Evolutionary conservation across 2,113 vertebrate genomes (phyloP).

Genomic region (Copsychus sechellarum): DNA sequence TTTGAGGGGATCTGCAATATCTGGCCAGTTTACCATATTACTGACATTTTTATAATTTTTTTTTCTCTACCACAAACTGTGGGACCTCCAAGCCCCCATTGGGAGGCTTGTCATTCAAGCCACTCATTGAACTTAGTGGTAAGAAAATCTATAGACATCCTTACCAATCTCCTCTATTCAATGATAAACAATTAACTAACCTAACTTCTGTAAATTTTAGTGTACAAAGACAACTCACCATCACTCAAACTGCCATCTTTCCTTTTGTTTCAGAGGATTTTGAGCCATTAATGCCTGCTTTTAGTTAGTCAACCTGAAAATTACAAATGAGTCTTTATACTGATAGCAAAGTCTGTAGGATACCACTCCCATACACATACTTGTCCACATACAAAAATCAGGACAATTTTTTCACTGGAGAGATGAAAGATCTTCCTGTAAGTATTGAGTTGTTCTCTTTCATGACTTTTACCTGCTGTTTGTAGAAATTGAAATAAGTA

Average conservation of each 20-base stretch:
- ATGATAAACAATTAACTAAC: neutral
- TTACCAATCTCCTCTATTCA: neutral
- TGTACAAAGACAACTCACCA: neutral
- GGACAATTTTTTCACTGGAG: neutral
- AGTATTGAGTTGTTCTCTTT: neutral
- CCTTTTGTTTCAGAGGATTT: neutral
- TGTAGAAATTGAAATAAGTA: neutral
- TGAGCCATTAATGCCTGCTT: neutral
- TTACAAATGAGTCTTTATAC: neutral
- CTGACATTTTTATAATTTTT: neutral
- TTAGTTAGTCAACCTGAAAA: neutral
- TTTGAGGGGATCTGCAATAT: rapidly evolving
- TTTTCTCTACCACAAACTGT: neutral
- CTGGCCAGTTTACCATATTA: neutral
- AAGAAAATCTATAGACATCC: neutral
- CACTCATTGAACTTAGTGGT: neutral
- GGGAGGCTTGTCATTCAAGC: neutral
- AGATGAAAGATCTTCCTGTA: neutral
- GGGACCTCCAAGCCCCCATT: neutral
- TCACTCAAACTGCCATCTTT: neutral
- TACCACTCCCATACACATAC: rapidly evolving
- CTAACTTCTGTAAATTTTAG: neutral
- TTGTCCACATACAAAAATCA: rapidly evolving
- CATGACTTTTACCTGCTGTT: neutral
- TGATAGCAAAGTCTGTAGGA: neutral